Evolutionary conservation across 2,797 vertebrate genomes (phyloP), one percentile per base, ranked within the genome.

Genomic region (Phataginus tricuspis): DNA sequence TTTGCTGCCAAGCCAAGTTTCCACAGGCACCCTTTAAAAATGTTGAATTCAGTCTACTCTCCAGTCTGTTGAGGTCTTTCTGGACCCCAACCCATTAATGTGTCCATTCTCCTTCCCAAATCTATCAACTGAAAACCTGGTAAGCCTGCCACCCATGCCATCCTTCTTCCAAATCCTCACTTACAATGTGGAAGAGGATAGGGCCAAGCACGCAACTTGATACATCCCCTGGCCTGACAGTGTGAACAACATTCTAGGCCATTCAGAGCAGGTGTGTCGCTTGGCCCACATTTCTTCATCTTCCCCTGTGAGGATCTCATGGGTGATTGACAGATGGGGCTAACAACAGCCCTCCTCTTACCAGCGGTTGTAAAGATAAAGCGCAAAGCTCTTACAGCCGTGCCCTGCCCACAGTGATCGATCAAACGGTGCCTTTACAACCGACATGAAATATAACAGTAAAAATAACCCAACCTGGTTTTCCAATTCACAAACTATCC

Each of bases 11-110:
- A 31, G 83, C 64, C 14, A 0, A 1, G 13, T 18, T 84, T 25
- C 64, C 84, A 91, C 15, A 57, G 91, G 66, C 29, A 45, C 49
- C 34, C 88, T 89, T 96, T 83, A 49, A 88, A 88, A 91, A 75
- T 45, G 82, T 3, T 84, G 89, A 89, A 45, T 23, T 88, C 23
- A 21, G 69, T 71, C 85, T 55, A 82, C 37, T 39, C 61, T 91
- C 34, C 9, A 69, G 71, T 19, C 69, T 90, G 42, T 7, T 53
- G 64, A 82, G 72, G 72, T 87, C 49, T 16, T 55, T 93, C 27
- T 61, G 69, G 68, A 83, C 42, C 15, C 66, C 10, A 25, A 74
- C 39, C 34, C 74, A 51, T 37, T 23, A 31, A 55, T 1, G 5
- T 42, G 59, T 45, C 37, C n/a, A 31, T 86, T 87, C 37, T 91